Conservation (phyloP, 2,113 vertebrate species). For the Rattus rattus region DNA sequence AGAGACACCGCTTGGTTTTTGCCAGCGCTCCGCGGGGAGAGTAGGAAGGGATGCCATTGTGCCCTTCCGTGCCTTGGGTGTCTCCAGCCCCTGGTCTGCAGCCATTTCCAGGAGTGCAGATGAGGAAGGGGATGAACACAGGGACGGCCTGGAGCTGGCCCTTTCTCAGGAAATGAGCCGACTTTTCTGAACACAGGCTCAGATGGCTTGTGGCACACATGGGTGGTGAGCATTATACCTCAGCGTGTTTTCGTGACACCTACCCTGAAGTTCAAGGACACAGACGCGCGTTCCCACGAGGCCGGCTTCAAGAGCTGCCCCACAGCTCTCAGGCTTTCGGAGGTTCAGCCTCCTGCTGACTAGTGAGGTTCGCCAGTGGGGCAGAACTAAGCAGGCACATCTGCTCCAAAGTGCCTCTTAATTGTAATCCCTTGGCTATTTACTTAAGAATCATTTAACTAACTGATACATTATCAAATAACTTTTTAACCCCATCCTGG, state of each 20-base stretch:
- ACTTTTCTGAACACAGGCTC: not conserved
- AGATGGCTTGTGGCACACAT: not conserved
- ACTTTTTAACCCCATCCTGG: not conserved
- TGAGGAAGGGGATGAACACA: not conserved
- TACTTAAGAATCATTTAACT: constrained; percentile 11
- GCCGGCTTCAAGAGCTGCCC: not conserved
- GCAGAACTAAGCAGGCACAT: not conserved
- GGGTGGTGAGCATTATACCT: not conserved
- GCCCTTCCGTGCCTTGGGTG: not conserved
- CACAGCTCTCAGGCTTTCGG: not conserved
- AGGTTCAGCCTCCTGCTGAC: constrained; percentile 18
- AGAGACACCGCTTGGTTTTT: not conserved
- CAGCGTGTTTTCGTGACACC: not conserved
- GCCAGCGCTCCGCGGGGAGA: not conserved
- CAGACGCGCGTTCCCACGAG: not conserved
- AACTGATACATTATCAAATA: constrained; percentile 46
- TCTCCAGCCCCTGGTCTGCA: not conserved
- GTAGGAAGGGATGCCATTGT: accelerated
- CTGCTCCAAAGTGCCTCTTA: constrained; percentile 5
- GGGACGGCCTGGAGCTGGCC: not conserved
- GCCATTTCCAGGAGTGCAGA: not conserved
- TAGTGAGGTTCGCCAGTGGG: not conserved
- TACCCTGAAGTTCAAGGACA: not conserved
- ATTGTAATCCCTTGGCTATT: not conserved
- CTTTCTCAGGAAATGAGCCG: not conserved